Base-by-base conservation (phyloP, 2,113 vertebrate genomes). In the Trichomycterus rosablanca region DNA sequence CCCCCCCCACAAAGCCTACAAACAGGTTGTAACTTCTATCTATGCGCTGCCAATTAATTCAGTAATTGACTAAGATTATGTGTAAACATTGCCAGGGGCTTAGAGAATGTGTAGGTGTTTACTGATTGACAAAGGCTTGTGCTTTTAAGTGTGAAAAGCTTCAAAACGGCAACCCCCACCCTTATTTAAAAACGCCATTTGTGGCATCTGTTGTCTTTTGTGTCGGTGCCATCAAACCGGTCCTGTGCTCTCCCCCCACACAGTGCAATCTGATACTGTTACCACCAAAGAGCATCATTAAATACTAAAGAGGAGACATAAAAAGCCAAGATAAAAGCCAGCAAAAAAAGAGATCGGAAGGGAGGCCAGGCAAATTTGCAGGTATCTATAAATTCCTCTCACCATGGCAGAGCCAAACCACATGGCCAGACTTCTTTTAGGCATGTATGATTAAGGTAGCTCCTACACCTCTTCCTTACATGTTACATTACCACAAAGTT, bases 141-240 rank as follows among this genome's bases (percentile, higher is more conserved):
- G 34, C 58, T 40, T 61, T 66, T 59, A 70, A 63, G 67, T 70
- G 72, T 59, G 63, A 74, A 74, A 74, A 52, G 30, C 67, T 66
- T 61, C 15, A 70, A 57, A 66, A 63, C 54, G 19, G 8, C 48
- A 35, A 52, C 23, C 70, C 67, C 55, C 52, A 65, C 63, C 35
- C 57, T 66, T 57, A 63, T 70, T 68, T 67, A 54, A 59, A 68
- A 68, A 71, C 59, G 66, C 66, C 50, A 72, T 71, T 72, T 74
- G 72, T 59, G 62, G 68, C 75, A 77, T 77, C 75, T 77, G 75
- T 72, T 77, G 43, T 58, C 70, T 71, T 72, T 58, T 73, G 46
- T 62, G 49, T 59, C 35, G 67, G 73, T 63, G 65, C 58, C 63
- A 72, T 71, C 63, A 70, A 72, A 72, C 60, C 37, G 62, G 63